A percentile compares a stretch with the other conserved stretches of the same genome.
Evolutionary conservation across 2,113 vertebrate species (phyloP).

Genomic region (Peromyscus californicus): DNA sequence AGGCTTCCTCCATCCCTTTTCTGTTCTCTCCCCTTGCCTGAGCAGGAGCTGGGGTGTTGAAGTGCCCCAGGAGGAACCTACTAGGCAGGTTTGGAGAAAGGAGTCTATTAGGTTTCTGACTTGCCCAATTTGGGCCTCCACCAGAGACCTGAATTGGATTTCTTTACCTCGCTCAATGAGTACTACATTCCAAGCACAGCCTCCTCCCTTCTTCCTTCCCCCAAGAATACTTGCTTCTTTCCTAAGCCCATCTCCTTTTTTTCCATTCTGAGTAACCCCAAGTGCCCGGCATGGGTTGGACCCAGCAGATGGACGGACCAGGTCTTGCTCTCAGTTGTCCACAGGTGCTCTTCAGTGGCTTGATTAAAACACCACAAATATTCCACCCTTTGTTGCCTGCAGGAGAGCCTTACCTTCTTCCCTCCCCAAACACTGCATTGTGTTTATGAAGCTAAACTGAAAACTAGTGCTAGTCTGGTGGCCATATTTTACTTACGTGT

Average conservation of each 20-base stretch:
- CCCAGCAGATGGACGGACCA: neutral
- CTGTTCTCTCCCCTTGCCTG: neutral
- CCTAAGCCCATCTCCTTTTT: neutral
- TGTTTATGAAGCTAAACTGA: constrained; percentile 39
- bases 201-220: neutral
- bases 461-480: neutral
- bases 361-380: neutral
- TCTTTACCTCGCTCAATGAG: neutral
- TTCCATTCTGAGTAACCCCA: neutral
- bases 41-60: constrained; percentile 7
- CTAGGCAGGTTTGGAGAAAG: neutral
- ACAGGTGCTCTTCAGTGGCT: neutral
- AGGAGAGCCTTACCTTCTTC: neutral
- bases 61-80: constrained; percentile 21
- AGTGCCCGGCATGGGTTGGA: neutral
- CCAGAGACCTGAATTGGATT: neutral
- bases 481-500: neutral
- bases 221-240: neutral
- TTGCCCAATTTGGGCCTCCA: neutral
- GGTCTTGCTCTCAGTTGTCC: neutral
- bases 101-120: neutral
- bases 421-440: neutral
- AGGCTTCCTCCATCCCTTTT: neutral
- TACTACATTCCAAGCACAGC: neutral
- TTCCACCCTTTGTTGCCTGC: neutral